Conservation (phyloP, 2,113 vertebrate species). For the Protobothrops mucrosquamatus region DNA sequence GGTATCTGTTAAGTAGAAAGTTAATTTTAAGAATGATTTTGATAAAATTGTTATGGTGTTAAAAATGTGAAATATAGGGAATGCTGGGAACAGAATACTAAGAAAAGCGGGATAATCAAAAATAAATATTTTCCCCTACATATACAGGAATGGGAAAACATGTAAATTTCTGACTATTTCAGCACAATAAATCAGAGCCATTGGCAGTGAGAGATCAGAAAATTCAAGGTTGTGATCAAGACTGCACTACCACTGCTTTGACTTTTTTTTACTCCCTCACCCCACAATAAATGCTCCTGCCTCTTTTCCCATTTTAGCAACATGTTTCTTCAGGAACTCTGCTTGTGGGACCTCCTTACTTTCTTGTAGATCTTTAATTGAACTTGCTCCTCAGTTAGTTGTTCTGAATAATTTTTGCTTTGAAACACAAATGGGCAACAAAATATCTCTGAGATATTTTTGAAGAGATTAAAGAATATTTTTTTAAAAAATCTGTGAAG, state of each 20-base stretch:
- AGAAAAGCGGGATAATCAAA: not conserved
- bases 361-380: not conserved
- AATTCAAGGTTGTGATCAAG: not conserved
- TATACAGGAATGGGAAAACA: not conserved
- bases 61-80: not conserved
- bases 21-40: not conserved
- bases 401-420: not conserved
- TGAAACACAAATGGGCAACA: too few relatives aligned
- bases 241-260: not conserved
- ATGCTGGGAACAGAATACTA: not conserved
- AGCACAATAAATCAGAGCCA: not conserved
- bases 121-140: not conserved
- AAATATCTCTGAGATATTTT: too few relatives aligned
- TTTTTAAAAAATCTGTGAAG: too few relatives aligned
- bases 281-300: not conserved
- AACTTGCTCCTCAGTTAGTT: not conserved
- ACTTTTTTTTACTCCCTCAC: not conserved
- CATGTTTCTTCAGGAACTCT: not conserved
- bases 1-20: too few relatives aligned
- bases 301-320: not conserved
- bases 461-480: too few relatives aligned
- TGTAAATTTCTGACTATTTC: not conserved
- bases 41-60: not conserved
- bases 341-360: not conserved
- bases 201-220: not conserved